Evolutionary conservation across 2,888 invertebrate genomes (phyloP).

Genomic region (Troides oblongomaculatus): DNA sequence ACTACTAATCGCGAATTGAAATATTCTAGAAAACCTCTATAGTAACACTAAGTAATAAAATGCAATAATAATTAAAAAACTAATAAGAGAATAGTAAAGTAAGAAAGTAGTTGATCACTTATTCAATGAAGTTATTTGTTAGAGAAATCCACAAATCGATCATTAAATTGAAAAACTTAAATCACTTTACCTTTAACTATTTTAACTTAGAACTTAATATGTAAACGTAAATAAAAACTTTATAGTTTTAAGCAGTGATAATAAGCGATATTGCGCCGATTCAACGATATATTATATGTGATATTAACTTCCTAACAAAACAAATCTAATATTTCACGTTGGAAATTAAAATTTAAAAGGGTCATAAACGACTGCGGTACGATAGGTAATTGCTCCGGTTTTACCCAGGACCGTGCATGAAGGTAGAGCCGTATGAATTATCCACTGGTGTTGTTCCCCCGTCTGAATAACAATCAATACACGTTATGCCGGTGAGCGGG

Average conservation of each 20-base stretch:
- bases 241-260: too few species aligned
- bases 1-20: too few species aligned
- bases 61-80: too few species aligned
- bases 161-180: background rate
- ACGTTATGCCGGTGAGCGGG: background rate
- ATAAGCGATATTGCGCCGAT: too few species aligned
- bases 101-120: background rate
- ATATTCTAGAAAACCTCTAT: too few species aligned
- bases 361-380: background rate
- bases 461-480: conserved; percentile 14
- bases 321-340: background rate
- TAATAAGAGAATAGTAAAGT: background rate
- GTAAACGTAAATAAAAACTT: too few species aligned
- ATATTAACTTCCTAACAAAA: background rate
- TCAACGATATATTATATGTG: too few species aligned
- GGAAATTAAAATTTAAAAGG: background rate
- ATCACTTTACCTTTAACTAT: too few species aligned
- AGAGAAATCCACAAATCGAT: background rate
- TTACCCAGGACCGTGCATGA: background rate
- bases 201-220: too few species aligned
- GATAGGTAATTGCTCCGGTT: conserved; percentile 3
- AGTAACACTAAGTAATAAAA: too few species aligned
- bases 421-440: conserved; percentile 4
- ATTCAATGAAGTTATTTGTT: background rate
- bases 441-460: conserved; percentile 1